Evolutionary conservation across 1,140 invertebrate genomes (phyloP), one percentile per base, ranked within the genome.

Genomic region (Aporrectodea caliginosa): DNA sequence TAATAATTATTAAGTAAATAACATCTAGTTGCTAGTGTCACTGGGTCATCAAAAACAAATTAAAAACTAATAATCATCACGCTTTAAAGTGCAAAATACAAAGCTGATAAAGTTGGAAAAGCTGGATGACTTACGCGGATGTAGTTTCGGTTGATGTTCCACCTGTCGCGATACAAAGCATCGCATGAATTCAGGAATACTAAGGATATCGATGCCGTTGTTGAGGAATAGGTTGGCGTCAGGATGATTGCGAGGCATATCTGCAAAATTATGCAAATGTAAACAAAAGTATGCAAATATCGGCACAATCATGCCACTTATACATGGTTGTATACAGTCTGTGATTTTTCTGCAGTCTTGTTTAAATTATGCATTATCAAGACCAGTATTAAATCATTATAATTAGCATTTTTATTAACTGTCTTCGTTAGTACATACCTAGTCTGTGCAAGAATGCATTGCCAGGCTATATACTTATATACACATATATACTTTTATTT

Each of bases 101-200:
- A n/a, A n/a, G n/a, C n/a, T n/a, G n/a, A n/a, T n/a, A 12, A 58
- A 58, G 43, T 58, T 12, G 22, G 22, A 58, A 12, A 12, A 58
- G 6, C 6, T 58, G 22, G 22, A 58, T 58, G 16, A 58, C 43
- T 35, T 58, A 76, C 75, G 29, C 29, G 33, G 32, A 76, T 43
- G 30, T 16, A 76, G 33, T 35, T 76, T 76, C 43, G 75, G 75
- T 6, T n/a, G 30, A 76, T 76, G 75, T 29, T 35, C 35, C 22
- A 76, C 43, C 16, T 32, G 34, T n/a, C 43, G 29, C 43, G 75
- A 76, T 31, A 76, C 75, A 76, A 76, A 76, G 75, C 75, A 76
- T 35, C 75, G 33, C 75, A 76, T 76, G 31, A 76, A 76, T 76
- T 76, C 75, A 16, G 35, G 32, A 16, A 76, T 31, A 68, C 43